A percentile compares a stretch with the other conserved stretches of the same genome.
Conservation (phyloP, 2,113 vertebrate species). For the Ramphastos sulfuratus region DNA sequence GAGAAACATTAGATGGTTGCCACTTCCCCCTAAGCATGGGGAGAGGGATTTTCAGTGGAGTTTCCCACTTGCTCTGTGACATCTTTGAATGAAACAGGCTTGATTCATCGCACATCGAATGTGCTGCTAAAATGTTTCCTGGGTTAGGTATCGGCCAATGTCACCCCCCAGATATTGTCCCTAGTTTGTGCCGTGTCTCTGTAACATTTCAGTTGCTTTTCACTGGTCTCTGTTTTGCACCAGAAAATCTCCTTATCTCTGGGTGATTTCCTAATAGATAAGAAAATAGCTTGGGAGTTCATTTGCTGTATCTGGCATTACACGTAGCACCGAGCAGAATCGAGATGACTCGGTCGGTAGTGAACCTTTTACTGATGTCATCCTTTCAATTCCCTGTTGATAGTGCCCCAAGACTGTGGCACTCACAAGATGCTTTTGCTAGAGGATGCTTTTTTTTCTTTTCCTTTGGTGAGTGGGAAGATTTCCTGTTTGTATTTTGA, state of each 20-base stretch:
- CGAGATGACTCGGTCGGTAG: not conserved
- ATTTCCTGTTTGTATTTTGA: not conserved
- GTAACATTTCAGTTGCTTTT: not conserved
- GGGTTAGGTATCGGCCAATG: not conserved
- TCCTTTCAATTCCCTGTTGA: not conserved
- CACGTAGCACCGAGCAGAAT: not conserved
- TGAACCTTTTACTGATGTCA: not conserved
- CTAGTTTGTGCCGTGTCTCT: not conserved
- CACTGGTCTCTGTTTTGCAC: not conserved
- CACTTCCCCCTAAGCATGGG: not conserved
- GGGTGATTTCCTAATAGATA: constrained; percentile 39
- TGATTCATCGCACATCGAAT: not conserved
- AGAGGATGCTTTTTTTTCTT: not conserved
- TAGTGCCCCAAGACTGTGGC: not conserved
- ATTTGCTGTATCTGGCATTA: not conserved
- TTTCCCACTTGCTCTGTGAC: not conserved
- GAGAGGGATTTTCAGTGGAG: constrained; percentile 16
- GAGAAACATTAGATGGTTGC: not conserved
- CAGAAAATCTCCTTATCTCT: not conserved
- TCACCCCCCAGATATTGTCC: not conserved
- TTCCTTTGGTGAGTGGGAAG: not conserved
- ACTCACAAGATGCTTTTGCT: not conserved
- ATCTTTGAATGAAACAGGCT: not conserved
- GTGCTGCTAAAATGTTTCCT: not conserved
- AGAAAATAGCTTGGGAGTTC: not conserved